Evolutionary conservation across 1,140 invertebrate species (phyloP).

Genomic region (Megalopta genalis): DNA sequence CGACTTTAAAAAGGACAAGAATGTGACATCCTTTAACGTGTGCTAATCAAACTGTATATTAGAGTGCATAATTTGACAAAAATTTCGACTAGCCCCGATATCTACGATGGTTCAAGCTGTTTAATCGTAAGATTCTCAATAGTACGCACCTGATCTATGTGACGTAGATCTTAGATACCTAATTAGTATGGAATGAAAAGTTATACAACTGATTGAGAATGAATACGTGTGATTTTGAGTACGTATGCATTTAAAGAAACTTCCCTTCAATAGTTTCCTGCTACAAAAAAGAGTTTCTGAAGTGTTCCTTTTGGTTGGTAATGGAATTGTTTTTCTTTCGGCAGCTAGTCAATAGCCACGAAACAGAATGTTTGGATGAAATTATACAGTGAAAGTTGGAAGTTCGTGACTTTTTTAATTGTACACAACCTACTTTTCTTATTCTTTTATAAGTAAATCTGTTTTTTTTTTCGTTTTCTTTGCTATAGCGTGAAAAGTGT

Average conservation of each 20-base stretch:
- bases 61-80: slow-evolving; percentile 37
- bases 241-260: slow-evolving; percentile 45
- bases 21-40: slow-evolving; percentile 22
- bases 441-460: too few relatives aligned
- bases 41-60: slow-evolving; percentile 43
- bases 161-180: slow-evolving; percentile 34
- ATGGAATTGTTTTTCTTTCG: slow-evolving; percentile 32
- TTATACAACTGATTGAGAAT: slow-evolving; percentile 17
- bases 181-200: slow-evolving; percentile 14
- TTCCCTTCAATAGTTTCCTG: slow-evolving; percentile 18
- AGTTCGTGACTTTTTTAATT: too few relatives aligned
- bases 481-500: too few relatives aligned
- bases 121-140: slow-evolving; percentile 38
- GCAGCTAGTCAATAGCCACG: slow-evolving; percentile 65
- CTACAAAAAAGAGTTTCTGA: slow-evolving; percentile 27
- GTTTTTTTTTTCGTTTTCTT: too few relatives aligned
- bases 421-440: too few relatives aligned
- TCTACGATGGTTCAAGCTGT: slow-evolving; percentile 25
- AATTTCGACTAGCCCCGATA: slow-evolving; percentile 29
- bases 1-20: slow-evolving; percentile 11
- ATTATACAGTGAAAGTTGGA: background rate
- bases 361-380: background rate
- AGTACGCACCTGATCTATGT: slow-evolving; percentile 36
- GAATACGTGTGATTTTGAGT: slow-evolving; percentile 32
- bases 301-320: slow-evolving; percentile 25